These are phyloP conservation scores for Procavia capensis DNA, from an alignment of 2,113 vertebrate species.

Conservation along the genomic window DNA sequence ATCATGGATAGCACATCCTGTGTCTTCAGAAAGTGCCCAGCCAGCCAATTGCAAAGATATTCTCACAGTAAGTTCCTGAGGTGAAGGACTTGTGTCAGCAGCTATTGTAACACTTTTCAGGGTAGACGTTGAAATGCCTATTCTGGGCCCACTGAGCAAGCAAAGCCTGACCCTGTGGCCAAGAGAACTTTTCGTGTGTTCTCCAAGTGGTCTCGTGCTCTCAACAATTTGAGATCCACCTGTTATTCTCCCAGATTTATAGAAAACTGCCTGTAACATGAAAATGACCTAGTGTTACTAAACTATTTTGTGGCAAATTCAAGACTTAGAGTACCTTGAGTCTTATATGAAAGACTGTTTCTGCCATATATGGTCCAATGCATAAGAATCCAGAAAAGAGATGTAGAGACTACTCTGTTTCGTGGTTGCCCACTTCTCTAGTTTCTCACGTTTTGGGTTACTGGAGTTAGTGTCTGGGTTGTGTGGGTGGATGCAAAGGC, in stretches of 20 bases:
- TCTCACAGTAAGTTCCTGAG: not conserved
- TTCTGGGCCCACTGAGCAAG: not conserved
- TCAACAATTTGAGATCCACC: not conserved
- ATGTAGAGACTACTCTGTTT: not conserved
- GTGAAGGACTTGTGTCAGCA: not conserved
- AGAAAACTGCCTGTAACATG: not conserved
- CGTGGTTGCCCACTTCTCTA: not conserved
- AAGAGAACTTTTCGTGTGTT: not conserved
- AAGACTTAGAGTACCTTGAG: not conserved
- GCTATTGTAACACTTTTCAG: rapidly evolving
- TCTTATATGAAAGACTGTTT: no score
- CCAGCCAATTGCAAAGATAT: not conserved
- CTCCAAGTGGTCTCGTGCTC: not conserved
- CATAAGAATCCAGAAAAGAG: not conserved
- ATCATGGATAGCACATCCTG: not conserved
- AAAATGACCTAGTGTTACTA: not conserved
- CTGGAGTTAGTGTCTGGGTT: no score
- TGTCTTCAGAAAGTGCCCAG: not conserved
- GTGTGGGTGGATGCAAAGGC: not conserved
- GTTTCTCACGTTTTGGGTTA: not conserved
- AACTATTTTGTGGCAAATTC: not conserved
- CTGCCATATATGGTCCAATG: not conserved
- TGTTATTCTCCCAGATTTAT: not conserved
- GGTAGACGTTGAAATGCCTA: not conserved
- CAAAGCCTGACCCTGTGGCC: not conserved